Base-by-base conservation (phyloP, 2,113 vertebrate species). In the Clarias magur region DNA sequence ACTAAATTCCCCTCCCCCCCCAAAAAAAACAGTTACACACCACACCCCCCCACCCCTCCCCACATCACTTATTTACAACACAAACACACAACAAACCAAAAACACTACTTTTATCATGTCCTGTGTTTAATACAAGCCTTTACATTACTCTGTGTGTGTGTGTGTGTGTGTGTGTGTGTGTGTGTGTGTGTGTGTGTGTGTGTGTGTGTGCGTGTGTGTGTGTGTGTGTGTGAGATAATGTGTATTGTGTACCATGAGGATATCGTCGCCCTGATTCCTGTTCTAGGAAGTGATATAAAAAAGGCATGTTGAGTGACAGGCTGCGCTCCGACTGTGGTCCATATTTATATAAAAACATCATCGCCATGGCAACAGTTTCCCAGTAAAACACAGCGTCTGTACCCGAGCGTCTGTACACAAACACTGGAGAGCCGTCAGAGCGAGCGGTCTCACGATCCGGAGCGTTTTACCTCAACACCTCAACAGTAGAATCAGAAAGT, bases 321-420 rank as follows among this genome's bases (percentile, higher is more conserved):
- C 53, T 25, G n/a, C 57, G 53, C 82, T 70, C 48, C 9, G 27
- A 57, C 70, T 70, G 56, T 25, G 10, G 30, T 56, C 15, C 54
- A 10, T 89, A 88, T 92, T 91, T 91, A 90, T 48, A 19, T 68
- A 70, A 87, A 42, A 91, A 91, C 88, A 91, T 27, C 23, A 84
- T 91, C 84, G 79, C 88, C 87, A 90, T 68, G 85, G 87, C 23
- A 86, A 54, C 88, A 48, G 78, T 62, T 80, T 83, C 53, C 17
- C 57, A 38, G 76, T 56, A 72, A 85, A 88, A 88, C 72, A 75
- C 73, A 9, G 34, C 17, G 17, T 89, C 62, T 81, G 67, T 75
- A 84, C 83, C 34, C 34, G 34, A 9, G 34, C 17, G 17, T 89
- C 62, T 81, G 67, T 75, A 84, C 83, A 83, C 81, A 83, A 85